These are phyloP conservation scores for Myiagra hebetior DNA, from an alignment of 2,113 vertebrate species.

Conservation along the genomic window DNA sequence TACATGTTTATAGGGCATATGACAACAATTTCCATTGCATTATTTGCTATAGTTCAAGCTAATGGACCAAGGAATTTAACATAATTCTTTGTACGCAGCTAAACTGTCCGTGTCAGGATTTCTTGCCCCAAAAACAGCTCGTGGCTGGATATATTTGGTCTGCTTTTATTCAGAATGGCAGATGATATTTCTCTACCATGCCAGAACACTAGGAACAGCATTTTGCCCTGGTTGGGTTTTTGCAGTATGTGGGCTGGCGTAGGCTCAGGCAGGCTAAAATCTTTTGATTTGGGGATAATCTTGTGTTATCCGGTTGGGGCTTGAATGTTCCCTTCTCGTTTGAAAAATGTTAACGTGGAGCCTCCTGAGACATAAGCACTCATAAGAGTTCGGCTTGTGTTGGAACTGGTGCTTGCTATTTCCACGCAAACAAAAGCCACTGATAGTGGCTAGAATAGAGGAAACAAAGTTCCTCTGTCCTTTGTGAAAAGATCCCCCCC, in stretches of 20 bases:
- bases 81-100: neutral
- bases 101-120: neutral
- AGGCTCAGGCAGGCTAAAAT: conserved; percentile 1
- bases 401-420: neutral
- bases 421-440: neutral
- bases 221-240: conserved; percentile 27
- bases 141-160: neutral
- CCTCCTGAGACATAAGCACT: neutral
- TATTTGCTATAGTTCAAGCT: conserved; percentile 9
- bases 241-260: conserved; percentile 22
- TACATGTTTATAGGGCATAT: neutral
- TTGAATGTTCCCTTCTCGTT: neutral
- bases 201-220: neutral
- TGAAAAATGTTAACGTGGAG: neutral
- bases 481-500: neutral
- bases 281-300: conserved; percentile 32
- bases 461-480: conserved; percentile 39
- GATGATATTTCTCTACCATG: conserved; percentile 29
- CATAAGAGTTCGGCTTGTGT: neutral
- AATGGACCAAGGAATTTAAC: neutral
- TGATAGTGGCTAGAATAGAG: neutral
- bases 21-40: neutral
- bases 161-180: conserved; percentile 44
- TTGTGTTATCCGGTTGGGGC: neutral
- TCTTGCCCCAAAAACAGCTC: neutral